Base-by-base conservation (phyloP, 2,888 invertebrate genomes). In the Tridacna crocea region DNA sequence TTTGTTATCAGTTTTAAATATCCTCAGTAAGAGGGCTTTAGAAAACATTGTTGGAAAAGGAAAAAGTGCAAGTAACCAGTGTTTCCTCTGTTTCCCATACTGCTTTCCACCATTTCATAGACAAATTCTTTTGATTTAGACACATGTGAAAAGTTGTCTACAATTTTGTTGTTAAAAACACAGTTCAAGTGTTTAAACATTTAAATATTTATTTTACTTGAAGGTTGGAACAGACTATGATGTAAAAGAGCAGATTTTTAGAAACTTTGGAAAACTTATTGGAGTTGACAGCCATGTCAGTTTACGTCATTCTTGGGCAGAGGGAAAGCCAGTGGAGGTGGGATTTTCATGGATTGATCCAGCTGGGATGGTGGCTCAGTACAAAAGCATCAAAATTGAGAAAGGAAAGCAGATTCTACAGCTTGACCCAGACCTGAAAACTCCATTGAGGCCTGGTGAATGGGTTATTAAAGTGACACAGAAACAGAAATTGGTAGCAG, bases 321-420 rank as follows among this genome's bases (percentile, higher is more conserved):
- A 85, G 36, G 92, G 92, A 27, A 51, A 76, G 11, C 88, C 87
- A 17, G 76, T 96, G 89, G 97, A 97, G 92, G 95, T 98, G 19
- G 97, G 97, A 8, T 95, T 98, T 76, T 95, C 98, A 26, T 98
- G 98, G 97, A 95, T 98, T 60, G 98, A 98, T 95, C 98, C 98
- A 0, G 95, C 96, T 48, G 97, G 97, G 0, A 95, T 95, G 27
- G 95, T 98, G 55, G 97, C 97, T 55, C 97, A 97, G 89, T 96
- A 97, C n/a, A 96, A 96, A 91, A 96, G 96, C 88, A 95, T 97
- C 75, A 96, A 96, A 87, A 95, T 98, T 72, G 97, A 97, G 87
- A 96, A 96, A 90, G 96, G 96, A 13, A 77, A 75, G 15, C 96
- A 95, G 95, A 93, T 95, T 13, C 95, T 95, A 82, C 94, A 95